phyloP scores from a whole-genome alignment of 2,888 invertebrate species.

The Dasysyrphus albostriatus region DNA sequence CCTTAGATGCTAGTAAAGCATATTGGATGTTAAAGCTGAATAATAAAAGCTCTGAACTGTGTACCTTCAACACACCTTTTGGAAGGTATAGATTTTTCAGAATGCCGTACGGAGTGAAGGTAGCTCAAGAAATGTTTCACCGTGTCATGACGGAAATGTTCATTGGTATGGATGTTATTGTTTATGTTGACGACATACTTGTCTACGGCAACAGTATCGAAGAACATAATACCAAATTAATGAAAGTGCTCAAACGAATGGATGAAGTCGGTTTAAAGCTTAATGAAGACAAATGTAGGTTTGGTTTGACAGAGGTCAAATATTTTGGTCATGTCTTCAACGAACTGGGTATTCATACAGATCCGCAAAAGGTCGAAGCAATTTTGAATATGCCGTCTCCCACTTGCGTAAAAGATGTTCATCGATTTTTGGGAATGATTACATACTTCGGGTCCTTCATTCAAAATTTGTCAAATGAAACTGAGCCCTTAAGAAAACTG shows the following conservation, averaged over 20 bases:
- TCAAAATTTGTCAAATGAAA: conserved; percentile 71
- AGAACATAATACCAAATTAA: conserved; percentile 41
- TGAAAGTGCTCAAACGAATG: conserved; percentile 25
- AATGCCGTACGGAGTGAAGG: conserved; percentile 77
- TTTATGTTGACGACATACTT: conserved; percentile 52
- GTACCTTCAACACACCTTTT: conserved; percentile 63
- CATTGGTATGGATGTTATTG: conserved; percentile 39
- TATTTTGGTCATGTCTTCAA: conserved; percentile 42
- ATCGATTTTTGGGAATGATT: conserved; percentile 60
- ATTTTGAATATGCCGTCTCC: conserved; percentile 31
- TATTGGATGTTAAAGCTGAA: conserved; percentile 43
- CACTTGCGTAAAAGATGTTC: neutral
- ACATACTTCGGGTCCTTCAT: conserved; percentile 73
- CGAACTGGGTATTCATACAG: conserved; percentile 19
- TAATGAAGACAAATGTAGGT: conserved; percentile 41
- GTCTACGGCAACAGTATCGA: conserved; percentile 24
- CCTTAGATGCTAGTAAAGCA: conserved; percentile 32
- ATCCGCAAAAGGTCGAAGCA: conserved; percentile 34
- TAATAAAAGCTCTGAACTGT: conserved; percentile 25
- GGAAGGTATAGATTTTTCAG: conserved; percentile 73
- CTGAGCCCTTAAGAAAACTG: conserved; percentile 49
- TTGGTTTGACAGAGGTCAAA: conserved; percentile 15
- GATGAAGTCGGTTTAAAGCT: conserved; percentile 41
- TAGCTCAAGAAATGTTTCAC: conserved; percentile 77
- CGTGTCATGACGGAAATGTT: conserved; percentile 69